Evolutionary conservation across 2,797 vertebrate genomes (phyloP).

Genomic region (Aulostomus chinensis): DNA sequence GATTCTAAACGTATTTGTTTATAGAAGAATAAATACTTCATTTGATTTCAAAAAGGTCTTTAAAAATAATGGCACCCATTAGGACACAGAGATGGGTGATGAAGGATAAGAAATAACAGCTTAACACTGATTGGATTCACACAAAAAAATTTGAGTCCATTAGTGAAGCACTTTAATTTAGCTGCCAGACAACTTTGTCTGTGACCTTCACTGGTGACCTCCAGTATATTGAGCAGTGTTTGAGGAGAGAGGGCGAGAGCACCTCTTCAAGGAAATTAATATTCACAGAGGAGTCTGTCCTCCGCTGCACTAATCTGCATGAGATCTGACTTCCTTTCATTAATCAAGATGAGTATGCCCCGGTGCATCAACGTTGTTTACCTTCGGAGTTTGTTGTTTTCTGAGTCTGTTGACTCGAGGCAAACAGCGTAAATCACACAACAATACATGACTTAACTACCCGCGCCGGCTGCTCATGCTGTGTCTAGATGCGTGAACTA

Average conservation of each 20-base stretch:
- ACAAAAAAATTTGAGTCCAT: constrained; percentile 65
- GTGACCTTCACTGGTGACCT: constrained; percentile 68
- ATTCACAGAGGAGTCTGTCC: constrained; percentile 71
- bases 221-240: constrained; percentile 61
- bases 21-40: constrained; percentile 27
- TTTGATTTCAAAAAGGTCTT: constrained; percentile 37
- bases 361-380: constrained; percentile 70
- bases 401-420: constrained; percentile 72
- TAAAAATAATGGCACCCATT: constrained; percentile 47
- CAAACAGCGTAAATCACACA: constrained; percentile 71
- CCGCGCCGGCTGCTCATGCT: constrained; percentile 20
- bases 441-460: constrained; percentile 60
- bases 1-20: neutral
- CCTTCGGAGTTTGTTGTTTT: constrained; percentile 73
- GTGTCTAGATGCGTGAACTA: constrained; percentile 17
- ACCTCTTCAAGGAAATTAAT: constrained; percentile 76
- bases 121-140: constrained; percentile 62
- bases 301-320: constrained; percentile 74
- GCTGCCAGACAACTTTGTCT: constrained; percentile 67
- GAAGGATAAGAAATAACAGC: constrained; percentile 42
- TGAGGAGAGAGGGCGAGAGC: constrained; percentile 54
- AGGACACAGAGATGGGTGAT: constrained; percentile 39
- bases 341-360: constrained; percentile 76
- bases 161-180: constrained; percentile 73
- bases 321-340: constrained; percentile 79